A percentile compares a stretch with the other conserved stretches of the same genome.
phyloP scores from a whole-genome alignment of 2,888 invertebrate species.

The Chrysolina americana region DNA sequence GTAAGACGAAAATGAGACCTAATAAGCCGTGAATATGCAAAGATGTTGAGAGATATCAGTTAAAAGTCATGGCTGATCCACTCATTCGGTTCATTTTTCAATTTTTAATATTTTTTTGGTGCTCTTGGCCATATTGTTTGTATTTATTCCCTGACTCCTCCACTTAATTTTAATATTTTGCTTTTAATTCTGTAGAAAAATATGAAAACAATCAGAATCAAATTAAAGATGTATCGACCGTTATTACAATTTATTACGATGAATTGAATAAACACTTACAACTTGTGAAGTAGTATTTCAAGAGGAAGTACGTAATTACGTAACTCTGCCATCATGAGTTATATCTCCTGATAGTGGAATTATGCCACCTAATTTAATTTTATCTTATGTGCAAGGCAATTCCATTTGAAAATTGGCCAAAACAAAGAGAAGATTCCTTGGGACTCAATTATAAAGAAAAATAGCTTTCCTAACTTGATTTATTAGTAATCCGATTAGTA shows the following conservation, averaged over 20 bases:
- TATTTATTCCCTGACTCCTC: too few species aligned
- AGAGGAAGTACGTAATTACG: conserved; percentile 1
- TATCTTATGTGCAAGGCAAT: conserved; percentile 26
- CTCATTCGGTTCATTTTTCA: too few species aligned
- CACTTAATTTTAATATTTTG: too few species aligned
- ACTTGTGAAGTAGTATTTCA: neutral
- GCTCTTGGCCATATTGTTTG: too few species aligned
- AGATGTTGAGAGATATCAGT: too few species aligned
- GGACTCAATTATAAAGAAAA: conserved; percentile 40
- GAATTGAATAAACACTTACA: neutral
- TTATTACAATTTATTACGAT: neutral
- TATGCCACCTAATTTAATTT: conserved; percentile 18
- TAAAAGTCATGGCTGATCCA: too few species aligned
- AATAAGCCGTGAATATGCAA: too few species aligned
- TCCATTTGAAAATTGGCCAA: conserved; percentile 36
- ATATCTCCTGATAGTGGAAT: conserved; percentile 22
- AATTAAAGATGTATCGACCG: neutral
- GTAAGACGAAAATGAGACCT: too few species aligned
- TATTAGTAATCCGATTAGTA: conserved; percentile 5
- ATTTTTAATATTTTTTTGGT: too few species aligned
- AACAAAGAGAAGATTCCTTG: conserved; percentile 30
- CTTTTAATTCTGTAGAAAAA: too few species aligned
- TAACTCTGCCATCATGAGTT: neutral
- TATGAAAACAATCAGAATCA: too few species aligned
- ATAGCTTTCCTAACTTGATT: conserved; percentile 37